phyloP scores from a whole-genome alignment of 2,797 vertebrate species.

The Schizopygopsis pylzovi region DNA sequence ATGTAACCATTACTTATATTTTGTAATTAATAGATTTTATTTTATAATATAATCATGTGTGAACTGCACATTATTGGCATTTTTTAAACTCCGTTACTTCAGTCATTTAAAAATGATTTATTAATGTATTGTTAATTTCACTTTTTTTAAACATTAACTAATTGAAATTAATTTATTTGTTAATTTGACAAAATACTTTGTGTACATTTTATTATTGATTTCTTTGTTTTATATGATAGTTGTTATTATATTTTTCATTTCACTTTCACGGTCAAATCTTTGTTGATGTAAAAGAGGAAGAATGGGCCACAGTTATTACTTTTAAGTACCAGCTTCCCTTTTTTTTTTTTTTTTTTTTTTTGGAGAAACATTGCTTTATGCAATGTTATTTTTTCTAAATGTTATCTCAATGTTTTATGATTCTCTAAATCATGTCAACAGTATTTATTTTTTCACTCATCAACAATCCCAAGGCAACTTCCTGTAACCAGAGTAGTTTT shows the following conservation, averaged over 20 bases:
- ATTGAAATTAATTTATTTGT: not conserved
- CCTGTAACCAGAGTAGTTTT: slow-evolving; percentile 9
- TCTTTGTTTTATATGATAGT: not conserved
- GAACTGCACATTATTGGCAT: not conserved
- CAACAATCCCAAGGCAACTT: not conserved
- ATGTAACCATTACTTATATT: not conserved
- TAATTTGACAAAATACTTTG: not conserved
- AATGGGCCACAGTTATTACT: not conserved
- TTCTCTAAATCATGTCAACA: not conserved
- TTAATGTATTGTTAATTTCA: not conserved
- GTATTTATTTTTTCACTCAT: not conserved
- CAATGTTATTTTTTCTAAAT: not conserved
- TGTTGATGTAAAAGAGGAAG: slow-evolving; percentile 4
- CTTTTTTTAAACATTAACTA: not conserved
- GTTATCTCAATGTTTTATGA: not conserved
- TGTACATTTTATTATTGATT: not conserved
- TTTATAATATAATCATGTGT: not conserved
- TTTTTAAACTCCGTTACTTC: not conserved
- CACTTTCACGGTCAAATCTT: not conserved
- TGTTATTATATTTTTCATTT: slow-evolving; percentile 4
- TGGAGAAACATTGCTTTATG: not conserved
- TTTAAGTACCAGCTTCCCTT: slow-evolving; percentile 4
- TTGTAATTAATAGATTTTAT: not conserved
- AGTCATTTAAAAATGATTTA: not conserved
- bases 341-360: not conserved